Evolutionary conservation across 1,140 invertebrate species (phyloP).

Genomic region (Campoletis sonorensis): DNA sequence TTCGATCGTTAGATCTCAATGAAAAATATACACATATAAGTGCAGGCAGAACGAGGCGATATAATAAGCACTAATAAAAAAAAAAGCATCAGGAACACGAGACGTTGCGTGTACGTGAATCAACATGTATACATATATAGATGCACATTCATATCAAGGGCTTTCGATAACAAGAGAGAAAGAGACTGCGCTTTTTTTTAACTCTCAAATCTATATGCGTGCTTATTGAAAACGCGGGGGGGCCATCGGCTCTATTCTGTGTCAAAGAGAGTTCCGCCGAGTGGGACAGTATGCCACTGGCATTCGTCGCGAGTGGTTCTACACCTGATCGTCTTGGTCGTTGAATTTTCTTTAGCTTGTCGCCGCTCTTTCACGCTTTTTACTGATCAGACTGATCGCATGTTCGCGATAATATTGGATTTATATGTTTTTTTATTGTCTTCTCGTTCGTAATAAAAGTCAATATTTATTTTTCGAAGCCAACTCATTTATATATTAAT

Average conservation of each 20-base stretch:
- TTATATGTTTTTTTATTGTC: too few relatives aligned
- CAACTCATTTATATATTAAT: too few relatives aligned
- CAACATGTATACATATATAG: neutral
- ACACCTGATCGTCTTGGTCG: neutral
- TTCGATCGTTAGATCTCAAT: conserved; percentile 5
- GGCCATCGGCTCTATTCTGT: conserved; percentile 16
- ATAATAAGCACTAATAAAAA: too few relatives aligned
- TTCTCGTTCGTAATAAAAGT: too few relatives aligned
- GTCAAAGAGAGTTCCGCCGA: conserved; percentile 7
- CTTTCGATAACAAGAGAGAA: neutral
- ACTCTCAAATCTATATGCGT: conserved; percentile 12
- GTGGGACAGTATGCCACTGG: conserved; percentile 1
- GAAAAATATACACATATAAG: neutral
- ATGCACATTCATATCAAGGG: neutral
- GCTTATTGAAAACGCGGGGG: conserved; percentile 15
- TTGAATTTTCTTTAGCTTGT: neutral
- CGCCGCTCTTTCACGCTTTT: neutral
- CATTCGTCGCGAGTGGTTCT: conserved; percentile 3
- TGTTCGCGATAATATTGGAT: too few relatives aligned
- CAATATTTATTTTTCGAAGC: too few relatives aligned
- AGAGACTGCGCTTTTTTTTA: neutral
- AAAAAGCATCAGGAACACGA: too few relatives aligned
- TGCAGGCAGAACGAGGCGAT: neutral
- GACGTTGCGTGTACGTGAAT: conserved; percentile 1
- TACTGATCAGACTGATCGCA: neutral